Evolutionary conservation across 1,140 invertebrate species (phyloP).

Genomic region (Drosophila sturtevanti): DNA sequence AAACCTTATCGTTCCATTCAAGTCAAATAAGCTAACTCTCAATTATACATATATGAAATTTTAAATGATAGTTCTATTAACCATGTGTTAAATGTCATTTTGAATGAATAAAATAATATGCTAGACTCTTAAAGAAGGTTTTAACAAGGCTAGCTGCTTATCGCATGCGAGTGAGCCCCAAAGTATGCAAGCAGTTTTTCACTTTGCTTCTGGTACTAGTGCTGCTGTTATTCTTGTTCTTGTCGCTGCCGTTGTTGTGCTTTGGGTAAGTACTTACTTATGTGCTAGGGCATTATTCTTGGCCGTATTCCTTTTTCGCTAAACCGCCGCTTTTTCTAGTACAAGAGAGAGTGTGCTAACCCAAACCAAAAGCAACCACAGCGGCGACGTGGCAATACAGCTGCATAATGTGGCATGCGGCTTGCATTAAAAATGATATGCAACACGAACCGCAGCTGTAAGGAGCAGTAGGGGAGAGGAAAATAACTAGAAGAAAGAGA

Average conservation of each 20-base stretch:
- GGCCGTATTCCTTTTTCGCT: conserved; percentile 59
- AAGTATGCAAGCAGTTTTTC: conserved; percentile 76
- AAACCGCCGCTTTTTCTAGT: conserved; percentile 56
- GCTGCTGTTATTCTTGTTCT: conserved; percentile 24
- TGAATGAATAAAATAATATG: neutral
- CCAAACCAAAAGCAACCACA: conserved; percentile 44
- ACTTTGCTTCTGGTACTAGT: conserved; percentile 46
- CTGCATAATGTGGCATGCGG: conserved; percentile 78
- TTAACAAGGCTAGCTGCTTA: conserved; percentile 34
- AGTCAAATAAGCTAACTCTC: too few species aligned
- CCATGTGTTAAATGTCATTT: neutral
- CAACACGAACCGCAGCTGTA: conserved; percentile 60
- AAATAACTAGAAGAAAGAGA: neutral
- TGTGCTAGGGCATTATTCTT: conserved; percentile 74
- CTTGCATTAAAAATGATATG: conserved; percentile 80
- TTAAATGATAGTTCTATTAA: neutral
- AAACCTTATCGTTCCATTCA: too few species aligned
- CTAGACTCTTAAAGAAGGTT: neutral
- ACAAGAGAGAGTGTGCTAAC: conserved; percentile 18
- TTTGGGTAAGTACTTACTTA: conserved; percentile 70
- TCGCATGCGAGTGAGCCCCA: conserved; percentile 60
- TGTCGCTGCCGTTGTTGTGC: conserved; percentile 29
- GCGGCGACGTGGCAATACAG: conserved; percentile 72
- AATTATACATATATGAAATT: too few species aligned
- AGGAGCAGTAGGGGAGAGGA: neutral